Evolutionary conservation across 2,888 invertebrate genomes (phyloP), one percentile per base, ranked within the genome.

Genomic region (Nematopogon swammerdamellus): DNA sequence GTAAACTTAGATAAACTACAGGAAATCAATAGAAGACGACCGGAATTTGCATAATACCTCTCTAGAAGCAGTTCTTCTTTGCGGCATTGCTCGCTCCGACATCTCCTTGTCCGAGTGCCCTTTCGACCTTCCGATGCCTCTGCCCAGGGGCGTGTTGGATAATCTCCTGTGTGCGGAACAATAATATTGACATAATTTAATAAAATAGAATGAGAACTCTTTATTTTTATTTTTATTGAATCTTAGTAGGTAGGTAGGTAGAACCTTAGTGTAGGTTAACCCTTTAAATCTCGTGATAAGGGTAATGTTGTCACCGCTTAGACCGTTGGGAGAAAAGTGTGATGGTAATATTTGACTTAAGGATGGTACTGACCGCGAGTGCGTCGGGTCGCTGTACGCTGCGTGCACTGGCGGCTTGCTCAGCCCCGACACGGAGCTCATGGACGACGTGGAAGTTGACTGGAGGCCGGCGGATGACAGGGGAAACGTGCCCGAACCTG

Each of bases 91-190:
- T 49, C 66, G 8, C 36, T 36, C 63, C 51, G 58, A 54, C 52
- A 82, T 80, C 47, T 84, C 85, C 53, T 82, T 83, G 53, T 84
- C 84, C 0, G 83, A 84, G 57, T 82, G 81, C 0, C 83, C 82
- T 55, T 85, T 85, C 0, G 81, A 75, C 1, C 84, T 63, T 0
- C 74, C 72, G 47, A 82, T 73, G 1, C 82, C 80, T 53, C 68
- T 71, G 0, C 72, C 76, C 0, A 79, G 56, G 0, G 74, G 68
- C 0, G 69, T 61, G 1, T 67, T 54, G 0, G 77, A 77, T 0
- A 65, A 65, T 30, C 77, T 56, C 47, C 77, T 36, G 36, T 6
- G 10, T 25, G 5, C 4, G 25, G 25, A 25, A n/a, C n/a, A n/a
- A n/a, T n/a, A n/a, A n/a, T n/a, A n/a, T n/a, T n/a, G n/a, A n/a